Evolutionary conservation across 2,888 invertebrate species (phyloP).

Genomic region (Saturnia pavonia): DNA sequence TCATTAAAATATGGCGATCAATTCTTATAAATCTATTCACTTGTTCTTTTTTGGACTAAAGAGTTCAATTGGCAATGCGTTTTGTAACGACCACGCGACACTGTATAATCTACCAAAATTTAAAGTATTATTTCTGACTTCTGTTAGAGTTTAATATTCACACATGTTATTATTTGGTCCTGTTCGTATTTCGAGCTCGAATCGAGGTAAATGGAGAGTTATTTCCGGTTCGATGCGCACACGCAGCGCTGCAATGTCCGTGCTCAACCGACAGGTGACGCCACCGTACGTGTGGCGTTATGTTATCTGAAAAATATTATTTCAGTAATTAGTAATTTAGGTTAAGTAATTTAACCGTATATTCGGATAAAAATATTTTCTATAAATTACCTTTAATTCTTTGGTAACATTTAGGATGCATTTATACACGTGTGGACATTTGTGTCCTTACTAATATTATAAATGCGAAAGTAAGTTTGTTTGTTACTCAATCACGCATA

Average conservation of each 20-base stretch:
- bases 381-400: too few relatives aligned
- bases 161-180: slow-evolving; percentile 44
- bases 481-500: too few relatives aligned
- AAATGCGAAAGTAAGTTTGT: too few relatives aligned
- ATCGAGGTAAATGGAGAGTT: slow-evolving; percentile 58
- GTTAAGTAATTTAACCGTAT: not conserved
- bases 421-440: too few relatives aligned
- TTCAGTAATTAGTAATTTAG: not conserved
- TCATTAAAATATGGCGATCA: not conserved
- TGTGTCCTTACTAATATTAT: too few relatives aligned
- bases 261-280: slow-evolving; percentile 53
- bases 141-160: slow-evolving; percentile 26
- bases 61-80: not conserved
- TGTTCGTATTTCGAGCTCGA: slow-evolving; percentile 50
- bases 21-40: not conserved
- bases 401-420: too few relatives aligned
- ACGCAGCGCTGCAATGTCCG: slow-evolving; percentile 32
- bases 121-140: slow-evolving; percentile 3
- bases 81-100: not conserved
- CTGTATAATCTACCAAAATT: not conserved
- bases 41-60: slow-evolving; percentile 5
- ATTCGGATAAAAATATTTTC: not conserved
- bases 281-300: slow-evolving; percentile 53
- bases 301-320: slow-evolving; percentile 66
- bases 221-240: slow-evolving; percentile 53